A percentile compares a stretch with the other conserved stretches of the same genome.
These are phyloP conservation scores for Mesochorus sp. DNA, from an alignment of 2,888 invertebrate genomes.

Conservation along the genomic window DNA sequence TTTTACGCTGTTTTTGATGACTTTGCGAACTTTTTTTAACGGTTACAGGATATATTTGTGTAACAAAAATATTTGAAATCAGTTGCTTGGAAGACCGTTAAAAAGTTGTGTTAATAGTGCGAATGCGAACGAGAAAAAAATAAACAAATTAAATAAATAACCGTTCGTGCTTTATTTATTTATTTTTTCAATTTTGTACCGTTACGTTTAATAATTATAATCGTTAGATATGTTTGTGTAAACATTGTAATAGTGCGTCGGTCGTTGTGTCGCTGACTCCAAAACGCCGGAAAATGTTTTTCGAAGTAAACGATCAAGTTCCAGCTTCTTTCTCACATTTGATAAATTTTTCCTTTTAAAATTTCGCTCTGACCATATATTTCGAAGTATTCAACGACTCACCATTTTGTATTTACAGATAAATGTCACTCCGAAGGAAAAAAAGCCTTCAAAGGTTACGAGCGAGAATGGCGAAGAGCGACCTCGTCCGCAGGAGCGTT, in stretches of 20 bases:
- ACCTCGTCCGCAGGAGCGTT: slow-evolving; percentile 26
- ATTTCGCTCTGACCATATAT: background rate
- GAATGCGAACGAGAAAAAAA: too few species aligned
- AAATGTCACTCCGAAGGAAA: slow-evolving; percentile 60
- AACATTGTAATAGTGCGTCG: background rate
- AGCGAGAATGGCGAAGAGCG: slow-evolving; percentile 26
- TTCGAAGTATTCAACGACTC: background rate
- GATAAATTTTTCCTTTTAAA: background rate
- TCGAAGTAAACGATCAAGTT: slow-evolving; percentile 62
- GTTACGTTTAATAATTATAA: background rate
- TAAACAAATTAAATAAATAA: too few species aligned
- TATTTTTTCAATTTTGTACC: background rate
- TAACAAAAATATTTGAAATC: slow-evolving; percentile 57
- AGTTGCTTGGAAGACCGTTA: slow-evolving; percentile 40
- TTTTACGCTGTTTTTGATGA: background rate
- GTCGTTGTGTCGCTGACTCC: background rate
- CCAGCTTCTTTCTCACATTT: background rate
- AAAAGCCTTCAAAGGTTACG: slow-evolving; percentile 28
- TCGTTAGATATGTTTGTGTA: slow-evolving; percentile 21
- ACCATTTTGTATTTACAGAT: slow-evolving; percentile 38
- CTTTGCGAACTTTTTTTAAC: slow-evolving; percentile 44
- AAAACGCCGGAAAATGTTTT: slow-evolving; percentile 64
- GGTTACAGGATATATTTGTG: slow-evolving; percentile 23
- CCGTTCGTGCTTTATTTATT: background rate
- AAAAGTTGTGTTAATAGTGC: background rate